Evolutionary conservation across 2,888 invertebrate genomes (phyloP).

Genomic region (Habroteleia sp.): DNA sequence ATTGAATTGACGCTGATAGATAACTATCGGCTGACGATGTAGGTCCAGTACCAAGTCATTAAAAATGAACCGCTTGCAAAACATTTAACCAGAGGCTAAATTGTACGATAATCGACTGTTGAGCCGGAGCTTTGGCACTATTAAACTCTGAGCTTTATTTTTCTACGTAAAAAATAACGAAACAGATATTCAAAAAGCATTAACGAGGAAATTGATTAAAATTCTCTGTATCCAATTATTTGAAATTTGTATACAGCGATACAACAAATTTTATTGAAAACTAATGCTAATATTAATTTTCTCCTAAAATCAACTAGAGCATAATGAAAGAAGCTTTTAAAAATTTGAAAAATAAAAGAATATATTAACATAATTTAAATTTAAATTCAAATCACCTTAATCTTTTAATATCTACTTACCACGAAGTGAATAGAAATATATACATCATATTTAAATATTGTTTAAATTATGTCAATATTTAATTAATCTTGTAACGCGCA

Average conservation of each 20-base stretch:
- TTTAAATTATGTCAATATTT: no score
- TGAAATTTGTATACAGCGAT: neutral
- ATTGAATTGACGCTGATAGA: constrained; percentile 22
- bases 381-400: no score
- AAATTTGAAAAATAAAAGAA: no score
- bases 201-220: constrained; percentile 6
- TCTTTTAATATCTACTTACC: no score
- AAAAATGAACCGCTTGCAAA: constrained; percentile 41
- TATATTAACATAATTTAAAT: no score
- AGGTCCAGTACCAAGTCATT: constrained; percentile 32
- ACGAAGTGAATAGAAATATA: no score
- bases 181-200: constrained; percentile 4
- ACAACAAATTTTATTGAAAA: neutral
- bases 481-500: no score
- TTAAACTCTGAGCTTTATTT: constrained; percentile 15
- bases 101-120: constrained; percentile 37
- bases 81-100: constrained; percentile 31
- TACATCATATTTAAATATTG: no score
- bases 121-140: constrained; percentile 4
- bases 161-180: constrained; percentile 7
- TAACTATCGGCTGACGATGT: constrained; percentile 39
- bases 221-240: constrained; percentile 11
- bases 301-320: no score
- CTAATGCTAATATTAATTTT: no score
- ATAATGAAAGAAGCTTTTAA: neutral